phyloP scores from a whole-genome alignment of 1,140 invertebrate genomes.

The Xylocopa sonorina region DNA sequence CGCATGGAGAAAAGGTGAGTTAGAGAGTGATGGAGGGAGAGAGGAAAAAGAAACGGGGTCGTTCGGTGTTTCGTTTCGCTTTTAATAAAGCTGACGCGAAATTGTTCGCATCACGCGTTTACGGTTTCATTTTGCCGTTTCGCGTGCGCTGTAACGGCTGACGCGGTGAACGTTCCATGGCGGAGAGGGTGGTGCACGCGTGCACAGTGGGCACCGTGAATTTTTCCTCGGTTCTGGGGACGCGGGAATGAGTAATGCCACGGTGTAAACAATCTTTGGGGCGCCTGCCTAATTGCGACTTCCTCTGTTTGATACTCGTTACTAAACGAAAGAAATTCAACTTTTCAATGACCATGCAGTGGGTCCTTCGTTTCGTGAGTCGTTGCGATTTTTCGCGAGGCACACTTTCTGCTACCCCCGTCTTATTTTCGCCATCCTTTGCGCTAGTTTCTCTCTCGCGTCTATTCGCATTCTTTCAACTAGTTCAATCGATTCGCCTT shows the following conservation, averaged over 20 bases:
- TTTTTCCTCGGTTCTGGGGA: background rate
- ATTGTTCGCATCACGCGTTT: slow-evolving; percentile 22
- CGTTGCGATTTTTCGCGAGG: too few species aligned
- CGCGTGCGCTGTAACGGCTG: background rate
- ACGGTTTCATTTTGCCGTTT: slow-evolving; percentile 15
- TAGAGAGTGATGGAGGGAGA: background rate
- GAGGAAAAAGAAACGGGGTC: background rate
- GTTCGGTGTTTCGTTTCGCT: slow-evolving; percentile 12
- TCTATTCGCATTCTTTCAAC: background rate
- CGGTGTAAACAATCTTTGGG: slow-evolving; percentile 22
- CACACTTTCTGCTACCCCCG: background rate
- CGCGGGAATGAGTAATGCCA: slow-evolving; percentile 1
- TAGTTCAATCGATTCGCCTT: too few species aligned
- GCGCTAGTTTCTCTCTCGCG: background rate
- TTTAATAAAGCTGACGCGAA: slow-evolving; percentile 34
- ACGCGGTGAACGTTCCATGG: background rate
- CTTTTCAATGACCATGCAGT: too few species aligned
- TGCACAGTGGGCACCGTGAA: background rate
- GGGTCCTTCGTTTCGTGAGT: background rate
- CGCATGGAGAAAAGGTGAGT: background rate
- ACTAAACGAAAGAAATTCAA: background rate
- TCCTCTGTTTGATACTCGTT: slow-evolving; percentile 20
- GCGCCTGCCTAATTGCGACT: background rate
- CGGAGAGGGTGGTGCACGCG: background rate
- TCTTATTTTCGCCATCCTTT: background rate